Evolutionary conservation across 2,797 vertebrate species (phyloP).

Genomic region (Sebastiscus tertius): DNA sequence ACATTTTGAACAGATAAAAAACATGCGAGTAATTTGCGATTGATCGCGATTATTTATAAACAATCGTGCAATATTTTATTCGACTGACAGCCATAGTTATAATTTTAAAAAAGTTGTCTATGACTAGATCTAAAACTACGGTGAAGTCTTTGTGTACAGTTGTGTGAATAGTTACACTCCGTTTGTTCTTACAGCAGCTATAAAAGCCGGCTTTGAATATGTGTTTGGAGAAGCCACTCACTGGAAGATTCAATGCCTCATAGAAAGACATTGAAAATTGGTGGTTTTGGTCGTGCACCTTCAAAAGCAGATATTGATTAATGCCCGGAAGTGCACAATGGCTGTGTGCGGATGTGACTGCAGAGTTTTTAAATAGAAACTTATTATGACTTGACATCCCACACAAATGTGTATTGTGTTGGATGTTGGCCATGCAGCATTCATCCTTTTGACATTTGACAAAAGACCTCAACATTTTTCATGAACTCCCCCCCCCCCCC

Average conservation of each 20-base stretch:
- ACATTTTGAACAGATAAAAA: no score
- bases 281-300: slow-evolving; percentile 8
- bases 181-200: slow-evolving; percentile 15
- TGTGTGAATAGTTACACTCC: slow-evolving; percentile 2
- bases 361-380: slow-evolving; percentile 53
- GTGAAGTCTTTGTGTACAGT: slow-evolving; percentile 7
- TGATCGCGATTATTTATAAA: no score
- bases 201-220: neutral
- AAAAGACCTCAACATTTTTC: slow-evolving; percentile 66
- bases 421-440: slow-evolving; percentile 51
- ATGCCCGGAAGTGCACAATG: slow-evolving; percentile 11
- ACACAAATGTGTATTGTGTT: slow-evolving; percentile 57
- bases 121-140: neutral
- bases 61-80: no score
- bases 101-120: slow-evolving; percentile 18
- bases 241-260: neutral
- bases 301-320: slow-evolving; percentile 44
- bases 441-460: slow-evolving; percentile 67
- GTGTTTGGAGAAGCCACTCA: neutral
- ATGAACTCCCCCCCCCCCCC: slow-evolving; percentile 43
- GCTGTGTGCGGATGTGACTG: slow-evolving; percentile 6
- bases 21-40: no score
- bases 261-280: slow-evolving; percentile 17
- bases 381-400: slow-evolving; percentile 43
- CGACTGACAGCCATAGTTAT: neutral